Evolutionary conservation across 2,888 invertebrate genomes (phyloP).

Genomic region (Platypus cylindrus): DNA sequence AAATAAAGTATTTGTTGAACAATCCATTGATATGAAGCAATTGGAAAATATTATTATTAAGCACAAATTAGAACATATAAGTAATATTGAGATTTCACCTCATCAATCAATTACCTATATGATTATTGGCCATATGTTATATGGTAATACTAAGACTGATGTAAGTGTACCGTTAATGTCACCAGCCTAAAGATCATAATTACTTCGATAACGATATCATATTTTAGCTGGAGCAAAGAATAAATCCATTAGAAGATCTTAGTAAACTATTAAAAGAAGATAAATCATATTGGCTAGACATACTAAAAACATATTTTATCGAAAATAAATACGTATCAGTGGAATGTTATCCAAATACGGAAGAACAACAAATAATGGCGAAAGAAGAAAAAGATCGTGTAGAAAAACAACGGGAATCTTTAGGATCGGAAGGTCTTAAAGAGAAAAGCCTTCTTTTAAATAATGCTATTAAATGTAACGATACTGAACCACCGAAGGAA

Average conservation of each 20-base stretch:
- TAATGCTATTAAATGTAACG: conserved; percentile 62
- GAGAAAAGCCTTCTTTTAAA: conserved; percentile 47
- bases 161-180: conserved; percentile 44
- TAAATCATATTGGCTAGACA: conserved; percentile 55
- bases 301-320: conserved; percentile 56
- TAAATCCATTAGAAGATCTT: conserved; percentile 54
- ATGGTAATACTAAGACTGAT: conserved; percentile 59
- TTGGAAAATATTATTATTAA: conserved; percentile 60
- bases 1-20: conserved; percentile 35
- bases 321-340: conserved; percentile 50
- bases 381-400: conserved; percentile 61
- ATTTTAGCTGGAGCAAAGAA: conserved; percentile 49
- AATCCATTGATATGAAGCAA: conserved; percentile 60
- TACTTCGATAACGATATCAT: too few relatives aligned
- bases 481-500: conserved; percentile 58
- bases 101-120: conserved; percentile 65
- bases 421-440: conserved; percentile 56
- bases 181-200: neutral
- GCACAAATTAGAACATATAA: conserved; percentile 53
- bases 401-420: conserved; percentile 45
- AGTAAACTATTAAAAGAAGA: conserved; percentile 48
- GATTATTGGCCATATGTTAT: conserved; percentile 72
- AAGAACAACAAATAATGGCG: conserved; percentile 52
- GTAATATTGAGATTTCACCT: conserved; percentile 62
- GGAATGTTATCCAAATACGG: conserved; percentile 50